Evolutionary conservation across 2,797 vertebrate genomes (phyloP).

Genomic region (Smutsia gigantea): DNA sequence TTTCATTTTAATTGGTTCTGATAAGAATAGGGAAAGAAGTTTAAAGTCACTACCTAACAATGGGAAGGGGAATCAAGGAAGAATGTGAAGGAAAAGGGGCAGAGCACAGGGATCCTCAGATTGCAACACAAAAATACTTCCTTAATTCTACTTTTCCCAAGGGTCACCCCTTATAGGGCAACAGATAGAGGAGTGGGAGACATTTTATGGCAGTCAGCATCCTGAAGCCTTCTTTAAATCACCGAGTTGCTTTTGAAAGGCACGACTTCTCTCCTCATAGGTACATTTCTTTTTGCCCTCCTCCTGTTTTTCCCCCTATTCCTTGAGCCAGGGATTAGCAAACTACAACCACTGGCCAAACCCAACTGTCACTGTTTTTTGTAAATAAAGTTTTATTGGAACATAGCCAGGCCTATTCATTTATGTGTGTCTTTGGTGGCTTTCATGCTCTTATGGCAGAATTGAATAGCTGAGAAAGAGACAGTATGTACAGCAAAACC

Average conservation of each 20-base stretch:
- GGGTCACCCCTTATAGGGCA: background rate
- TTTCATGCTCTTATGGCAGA: background rate
- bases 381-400: slow-evolving; percentile 1
- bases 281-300: background rate
- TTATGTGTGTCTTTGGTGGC: background rate
- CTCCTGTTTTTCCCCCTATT: background rate
- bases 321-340: background rate
- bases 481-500: background rate
- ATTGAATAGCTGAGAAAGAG: background rate
- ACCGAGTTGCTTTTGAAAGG: background rate
- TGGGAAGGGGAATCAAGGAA: background rate
- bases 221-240: slow-evolving; percentile 24
- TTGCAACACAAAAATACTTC: background rate
- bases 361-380: background rate
- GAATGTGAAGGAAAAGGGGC: background rate
- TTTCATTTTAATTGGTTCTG: background rate
- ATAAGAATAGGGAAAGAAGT: background rate
- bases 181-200: background rate
- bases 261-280: background rate
- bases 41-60: background rate
- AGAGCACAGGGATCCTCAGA: background rate
- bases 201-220: background rate
- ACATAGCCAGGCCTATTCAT: background rate
- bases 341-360: background rate
- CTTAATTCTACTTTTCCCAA: background rate